Base-by-base conservation (phyloP, 2,797 vertebrate genomes). In the Poeciliopsis turneri region DNA sequence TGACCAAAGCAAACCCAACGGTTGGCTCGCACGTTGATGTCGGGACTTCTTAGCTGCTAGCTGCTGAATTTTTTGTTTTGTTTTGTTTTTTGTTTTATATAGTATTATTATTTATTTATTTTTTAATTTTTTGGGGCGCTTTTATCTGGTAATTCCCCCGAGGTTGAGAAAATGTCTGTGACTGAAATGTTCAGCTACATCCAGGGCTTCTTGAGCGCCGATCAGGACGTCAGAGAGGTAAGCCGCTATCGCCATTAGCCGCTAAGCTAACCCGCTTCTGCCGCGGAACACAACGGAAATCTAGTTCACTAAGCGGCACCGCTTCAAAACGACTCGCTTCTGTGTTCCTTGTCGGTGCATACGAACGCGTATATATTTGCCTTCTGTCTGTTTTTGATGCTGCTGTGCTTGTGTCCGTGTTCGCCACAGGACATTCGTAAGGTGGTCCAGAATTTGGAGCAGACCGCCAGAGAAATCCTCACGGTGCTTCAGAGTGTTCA, bases 401-500 rank as follows among this genome's bases (percentile, higher is more conserved):
- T 43, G 39, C 25, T n/a, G 3, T 45, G 0, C 39, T 41, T 43
- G 39, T 43, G 25, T 25, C 9, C 20, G 30, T 51, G 7, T 51
- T 20, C 77, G 61, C 47, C 87, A 20, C 69, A 99, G 98, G 98
- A 99, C 78, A 99, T 99, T 83, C 96, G 97, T 73, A 98, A 98
- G 91, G 98, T 97, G 86, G 98, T 99, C 75, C 98, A 99, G 94
- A 83, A 84, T 45, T 80, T 99, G 92, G 98, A 99, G 92, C 98
- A 99, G 94, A 97, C 96, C 0, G 97, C 98, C 30, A 97, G 98
- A 83, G 98, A 99, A 93, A 97, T 97, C 75, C 95, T 99, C 0
- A 99, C 98, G 11, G 89, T 99, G 5, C 95, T 99, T 71, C 98
- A 99, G 88, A 97, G 97, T 70, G 98, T 99, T 79, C 98, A 99